Base-by-base conservation (phyloP, 2,113 vertebrate species). In the Pollimyrus isidori region DNA sequence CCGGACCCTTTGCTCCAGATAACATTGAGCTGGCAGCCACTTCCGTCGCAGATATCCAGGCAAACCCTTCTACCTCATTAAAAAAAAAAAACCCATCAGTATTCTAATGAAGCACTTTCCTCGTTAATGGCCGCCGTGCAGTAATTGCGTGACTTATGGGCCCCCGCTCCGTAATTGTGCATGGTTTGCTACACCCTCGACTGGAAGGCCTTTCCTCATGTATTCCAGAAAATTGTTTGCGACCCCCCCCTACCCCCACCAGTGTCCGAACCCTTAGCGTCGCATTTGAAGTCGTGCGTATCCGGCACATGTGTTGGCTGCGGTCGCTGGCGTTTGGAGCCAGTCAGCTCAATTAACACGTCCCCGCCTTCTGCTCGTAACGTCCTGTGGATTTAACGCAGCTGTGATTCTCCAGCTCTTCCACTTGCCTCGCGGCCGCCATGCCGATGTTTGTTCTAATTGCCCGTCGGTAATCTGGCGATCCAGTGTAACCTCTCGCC, bases 141-240 rank as follows among this genome's bases (percentile, higher is more conserved):
- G 35, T 83, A 83, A 83, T 83, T 83, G 80, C 80, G n/a, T 45
- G 17, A 84, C 82, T 84, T 84, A 84, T 21, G 45, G 19, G 21
- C 39, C 19, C 10, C 4, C 21, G 17, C 82, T 45, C 21, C 39
- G 82, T 48, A 84, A 84, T 84, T 84, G 82, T 76, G 82, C 45
- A 48, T n/a, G 82, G 39, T n/a, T 46, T 48, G 19, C 82, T 45
- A 84, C 21, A 23, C 82, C 23, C 82, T 84, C 48, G 26, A 52
- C 46, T 86, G 39, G 50, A 7, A 87, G 30, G 48, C n/a, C 50
- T 19, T 30, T 35, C n/a, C 82, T 56, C 15, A 6, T 35, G 48
- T 48, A 86, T 86, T 86, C 23, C 13, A 86, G 48, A 52, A 86
- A 86, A 86, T 52, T 86, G n/a, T 52, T 87, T 87, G 85, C 0